Conservation (phyloP, 2,888 invertebrate genomes). For the Iselma pallidipennis region DNA sequence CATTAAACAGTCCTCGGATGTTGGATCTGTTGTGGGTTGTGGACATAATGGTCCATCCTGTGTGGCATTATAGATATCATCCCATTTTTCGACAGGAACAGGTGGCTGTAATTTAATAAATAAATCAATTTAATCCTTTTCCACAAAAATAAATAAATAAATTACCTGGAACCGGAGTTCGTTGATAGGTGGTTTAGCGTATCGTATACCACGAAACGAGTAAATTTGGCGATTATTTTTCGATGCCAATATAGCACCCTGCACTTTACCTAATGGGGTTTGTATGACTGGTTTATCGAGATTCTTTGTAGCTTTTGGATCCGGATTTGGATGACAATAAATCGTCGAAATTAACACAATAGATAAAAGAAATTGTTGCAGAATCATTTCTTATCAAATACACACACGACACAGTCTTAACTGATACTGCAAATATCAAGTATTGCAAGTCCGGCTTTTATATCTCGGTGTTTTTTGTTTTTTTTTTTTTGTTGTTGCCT, state of each 20-base stretch:
- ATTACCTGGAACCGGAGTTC: conserved; percentile 52
- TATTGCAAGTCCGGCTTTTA: not conserved
- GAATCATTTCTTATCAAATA: not conserved
- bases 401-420: not conserved
- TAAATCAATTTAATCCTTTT: not conserved
- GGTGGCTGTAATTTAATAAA: conserved; percentile 39
- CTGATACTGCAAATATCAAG: not conserved
- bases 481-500: not conserved
- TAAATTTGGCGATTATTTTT: conserved; percentile 42
- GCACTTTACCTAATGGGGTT: conserved; percentile 40
- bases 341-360: conserved; percentile 5
- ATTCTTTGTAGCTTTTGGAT: conserved; percentile 19
- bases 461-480: not conserved
- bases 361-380: not conserved
- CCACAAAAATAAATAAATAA: not conserved
- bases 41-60: conserved; percentile 48
- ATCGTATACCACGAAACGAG: conserved; percentile 44
- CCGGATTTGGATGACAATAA: conserved; percentile 12
- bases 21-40: conserved; percentile 40
- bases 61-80: conserved; percentile 44
- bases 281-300: conserved; percentile 9
- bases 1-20: conserved; percentile 66
- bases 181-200: conserved; percentile 45
- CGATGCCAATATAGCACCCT: conserved; percentile 41
- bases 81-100: conserved; percentile 43